A percentile compares a stretch with the other conserved stretches of the same genome.
phyloP scores from a whole-genome alignment of 2,113 vertebrate species.

The Tenebrosternarchus preto region DNA sequence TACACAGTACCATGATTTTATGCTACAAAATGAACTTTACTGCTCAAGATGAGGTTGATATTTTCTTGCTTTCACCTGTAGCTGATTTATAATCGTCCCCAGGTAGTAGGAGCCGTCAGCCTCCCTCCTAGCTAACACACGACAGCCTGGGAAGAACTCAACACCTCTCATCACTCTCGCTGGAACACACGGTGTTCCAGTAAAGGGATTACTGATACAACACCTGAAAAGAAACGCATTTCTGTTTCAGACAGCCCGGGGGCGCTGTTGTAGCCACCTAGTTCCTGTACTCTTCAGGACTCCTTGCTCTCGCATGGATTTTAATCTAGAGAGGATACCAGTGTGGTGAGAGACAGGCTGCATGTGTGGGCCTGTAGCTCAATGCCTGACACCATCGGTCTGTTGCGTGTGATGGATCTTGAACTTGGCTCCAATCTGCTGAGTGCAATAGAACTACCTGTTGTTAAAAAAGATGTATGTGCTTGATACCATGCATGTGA shows the following conservation, averaged over 20 bases:
- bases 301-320: background rate
- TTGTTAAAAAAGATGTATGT: slow-evolving; percentile 13
- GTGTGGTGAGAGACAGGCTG: slow-evolving; percentile 23
- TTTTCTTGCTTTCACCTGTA: slow-evolving; percentile 68
- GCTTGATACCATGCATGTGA: background rate
- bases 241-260: background rate
- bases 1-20: background rate
- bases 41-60: background rate
- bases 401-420: slow-evolving; percentile 6
- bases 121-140: slow-evolving; percentile 80
- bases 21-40: background rate
- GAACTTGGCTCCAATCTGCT: slow-evolving; percentile 10
- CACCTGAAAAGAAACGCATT: slow-evolving; percentile 66
- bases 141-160: slow-evolving; percentile 58
- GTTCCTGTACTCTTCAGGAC: background rate
- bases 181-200: slow-evolving; percentile 34
- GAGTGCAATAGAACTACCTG: slow-evolving; percentile 41
- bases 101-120: slow-evolving; percentile 81
- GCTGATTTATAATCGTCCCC: slow-evolving; percentile 75
- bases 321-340: slow-evolving; percentile 27
- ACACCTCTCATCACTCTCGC: slow-evolving; percentile 17
- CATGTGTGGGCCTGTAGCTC: slow-evolving; percentile 5
- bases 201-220: slow-evolving; percentile 48
- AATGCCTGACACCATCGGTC: slow-evolving; percentile 15
- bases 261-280: background rate